phyloP scores from a whole-genome alignment of 2,113 vertebrate species.

The Baryphthengus martii region DNA sequence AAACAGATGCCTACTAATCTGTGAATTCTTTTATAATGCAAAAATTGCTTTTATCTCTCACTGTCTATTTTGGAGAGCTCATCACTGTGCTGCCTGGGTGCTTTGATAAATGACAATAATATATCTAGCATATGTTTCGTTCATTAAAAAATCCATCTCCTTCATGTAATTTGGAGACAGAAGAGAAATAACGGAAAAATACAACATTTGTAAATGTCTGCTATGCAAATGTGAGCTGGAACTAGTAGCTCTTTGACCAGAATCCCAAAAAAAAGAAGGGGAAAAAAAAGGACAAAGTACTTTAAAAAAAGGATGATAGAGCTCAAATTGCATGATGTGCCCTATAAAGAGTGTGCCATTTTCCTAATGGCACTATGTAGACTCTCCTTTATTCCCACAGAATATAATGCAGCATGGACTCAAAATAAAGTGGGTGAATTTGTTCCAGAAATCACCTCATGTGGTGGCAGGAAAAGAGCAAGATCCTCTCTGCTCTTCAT shows the following conservation, averaged over 20 bases:
- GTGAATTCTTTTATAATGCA: conserved; percentile 46
- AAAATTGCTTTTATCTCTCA: conserved; percentile 31
- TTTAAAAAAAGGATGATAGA: background rate
- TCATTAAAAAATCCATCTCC: background rate
- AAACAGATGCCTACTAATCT: background rate
- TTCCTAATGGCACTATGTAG: background rate
- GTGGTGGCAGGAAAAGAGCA: background rate
- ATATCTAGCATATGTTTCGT: background rate
- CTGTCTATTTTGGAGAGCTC: background rate
- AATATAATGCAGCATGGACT: background rate
- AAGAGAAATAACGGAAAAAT: background rate
- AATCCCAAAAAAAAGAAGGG: background rate
- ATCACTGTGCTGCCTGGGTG: background rate
- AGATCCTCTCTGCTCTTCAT: background rate
- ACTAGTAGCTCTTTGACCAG: background rate
- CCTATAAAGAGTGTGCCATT: background rate
- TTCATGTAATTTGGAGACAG: background rate
- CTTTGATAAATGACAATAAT: conserved; percentile 18
- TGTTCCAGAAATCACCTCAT: background rate
- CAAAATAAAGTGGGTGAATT: background rate
- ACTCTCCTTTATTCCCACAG: background rate
- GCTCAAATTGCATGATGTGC: background rate
- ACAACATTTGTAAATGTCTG: background rate
- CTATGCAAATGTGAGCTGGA: background rate
- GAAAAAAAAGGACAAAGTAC: background rate